Percentiles rank a stretch among this genome's conserved stretches.
These are phyloP conservation scores for Gopherus flavomarginatus DNA, from an alignment of 2,113 vertebrate species.

Conservation along the genomic window DNA sequence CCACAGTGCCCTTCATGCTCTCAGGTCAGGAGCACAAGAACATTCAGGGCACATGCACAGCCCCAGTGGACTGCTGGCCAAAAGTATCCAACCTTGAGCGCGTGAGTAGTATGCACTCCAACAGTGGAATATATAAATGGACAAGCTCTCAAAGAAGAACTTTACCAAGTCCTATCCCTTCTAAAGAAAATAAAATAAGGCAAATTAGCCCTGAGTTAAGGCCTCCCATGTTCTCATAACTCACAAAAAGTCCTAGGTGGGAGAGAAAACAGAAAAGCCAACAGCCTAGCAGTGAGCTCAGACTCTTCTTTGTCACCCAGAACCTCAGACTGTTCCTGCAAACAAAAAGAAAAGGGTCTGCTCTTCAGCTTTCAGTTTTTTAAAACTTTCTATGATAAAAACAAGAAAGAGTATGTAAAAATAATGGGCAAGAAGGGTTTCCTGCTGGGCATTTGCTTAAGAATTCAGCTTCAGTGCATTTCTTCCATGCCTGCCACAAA, in stretches of 20 bases:
- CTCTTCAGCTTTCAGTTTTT: neutral
- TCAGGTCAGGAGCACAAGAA: neutral
- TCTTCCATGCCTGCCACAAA: neutral
- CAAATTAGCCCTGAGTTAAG: slow-evolving; percentile 23
- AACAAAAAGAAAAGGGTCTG: neutral
- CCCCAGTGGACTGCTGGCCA: too few species aligned
- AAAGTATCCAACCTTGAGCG: too few species aligned
- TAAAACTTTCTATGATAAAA: neutral
- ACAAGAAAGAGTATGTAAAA: neutral
- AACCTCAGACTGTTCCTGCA: fast-evolving
- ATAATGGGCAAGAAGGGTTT: neutral
- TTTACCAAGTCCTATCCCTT: slow-evolving; percentile 18
- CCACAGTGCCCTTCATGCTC: too few species aligned
- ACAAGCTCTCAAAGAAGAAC: neutral
- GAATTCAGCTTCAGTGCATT: neutral
- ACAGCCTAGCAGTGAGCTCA: neutral
- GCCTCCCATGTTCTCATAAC: neutral
- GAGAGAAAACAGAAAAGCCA: neutral
- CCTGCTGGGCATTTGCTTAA: neutral
- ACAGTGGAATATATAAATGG: neutral
- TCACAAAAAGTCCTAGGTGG: neutral
- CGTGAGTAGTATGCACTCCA: neutral
- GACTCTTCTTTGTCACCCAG: neutral
- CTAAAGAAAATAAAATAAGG: slow-evolving; percentile 40
- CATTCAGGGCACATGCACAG: neutral